Evolutionary conservation across 2,888 invertebrate species (phyloP).

Genomic region (Microchrysa polita): DNA sequence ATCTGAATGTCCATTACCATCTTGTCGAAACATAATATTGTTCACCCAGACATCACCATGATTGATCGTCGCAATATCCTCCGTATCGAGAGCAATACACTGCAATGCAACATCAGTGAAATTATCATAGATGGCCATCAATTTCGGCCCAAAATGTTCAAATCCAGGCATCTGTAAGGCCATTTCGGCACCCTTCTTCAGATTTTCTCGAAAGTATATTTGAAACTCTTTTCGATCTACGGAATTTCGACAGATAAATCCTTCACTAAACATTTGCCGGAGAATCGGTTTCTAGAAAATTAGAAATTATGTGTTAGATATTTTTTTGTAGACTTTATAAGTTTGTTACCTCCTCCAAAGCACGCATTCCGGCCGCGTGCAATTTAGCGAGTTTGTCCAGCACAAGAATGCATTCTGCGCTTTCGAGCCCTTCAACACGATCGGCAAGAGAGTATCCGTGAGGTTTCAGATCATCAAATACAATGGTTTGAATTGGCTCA

Average conservation of each 20-base stretch:
- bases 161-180: constrained; percentile 64
- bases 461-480: constrained; percentile 64
- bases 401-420: constrained; percentile 66
- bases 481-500: constrained; percentile 61
- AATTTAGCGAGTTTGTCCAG: constrained; percentile 67
- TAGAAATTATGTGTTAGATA: neutral
- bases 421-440: constrained; percentile 67
- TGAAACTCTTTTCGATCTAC: constrained; percentile 6
- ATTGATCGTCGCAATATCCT: constrained; percentile 61
- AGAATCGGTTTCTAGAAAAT: neutral
- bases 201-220: constrained; percentile 35
- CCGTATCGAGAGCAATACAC: neutral
- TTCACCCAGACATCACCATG: constrained; percentile 68
- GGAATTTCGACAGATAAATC: constrained; percentile 1
- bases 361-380: constrained; percentile 68
- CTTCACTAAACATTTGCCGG: neutral
- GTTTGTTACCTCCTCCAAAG: constrained; percentile 65
- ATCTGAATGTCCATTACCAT: constrained; percentile 57
- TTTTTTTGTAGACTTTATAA: neutral
- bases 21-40: constrained; percentile 66
- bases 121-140: constrained; percentile 60
- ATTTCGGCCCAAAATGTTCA: constrained; percentile 62
- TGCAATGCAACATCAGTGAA: constrained; percentile 41
- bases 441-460: constrained; percentile 67
- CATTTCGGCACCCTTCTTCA: constrained; percentile 60